Base-by-base conservation (phyloP, 2,888 invertebrate genomes). In the Lymantria dispar region DNA sequence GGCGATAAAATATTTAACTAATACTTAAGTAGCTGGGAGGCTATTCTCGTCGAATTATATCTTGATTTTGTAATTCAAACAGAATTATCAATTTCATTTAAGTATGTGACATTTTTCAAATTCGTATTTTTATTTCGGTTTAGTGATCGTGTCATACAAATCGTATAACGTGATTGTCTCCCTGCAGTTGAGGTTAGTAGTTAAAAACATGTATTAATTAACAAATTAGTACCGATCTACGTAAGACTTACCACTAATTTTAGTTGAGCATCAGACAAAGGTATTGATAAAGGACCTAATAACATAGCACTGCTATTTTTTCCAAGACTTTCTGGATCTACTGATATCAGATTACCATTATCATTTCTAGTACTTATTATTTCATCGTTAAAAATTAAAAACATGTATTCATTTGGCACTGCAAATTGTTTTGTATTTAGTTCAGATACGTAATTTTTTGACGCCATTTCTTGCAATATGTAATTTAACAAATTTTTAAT, bases 301-400 rank as follows among this genome's bases (percentile, higher is more conserved):
- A 90, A 71, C 56, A 91, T 70, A 31, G 86, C 84, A 57, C 81
- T 89, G 53, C 87, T 85, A 57, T 90, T 90, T 56, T 63, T 72
- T 15, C 80, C 79, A 38, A 91, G 76, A 51, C 83, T 90, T 29
- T 90, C 82, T 15, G 90, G 89, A 64, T 90, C 88, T 9, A 89
- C 89, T 5, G 74, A 69, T 58, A 90, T 79, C 3, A 89, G 64
- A 44, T 83, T 86, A 39, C 52, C 58, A 41, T 84, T 12, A 2
- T 83, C 85, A 52, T 74, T 83, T 1, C 62, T 74, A 54, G 80
- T 83, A 48, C 71, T 82, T 57, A 76, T 82, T 37, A 91, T 78
- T 74, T 89, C 90, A 39, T 91, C 90, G 60, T 90, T 90, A 40
- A 90, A 67, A 30, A 91, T 77, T 47, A 91, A 66, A 70, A 90